phyloP scores from a whole-genome alignment of 64 coral and sea anemone species.

The Pocillopora damicornis region DNA sequence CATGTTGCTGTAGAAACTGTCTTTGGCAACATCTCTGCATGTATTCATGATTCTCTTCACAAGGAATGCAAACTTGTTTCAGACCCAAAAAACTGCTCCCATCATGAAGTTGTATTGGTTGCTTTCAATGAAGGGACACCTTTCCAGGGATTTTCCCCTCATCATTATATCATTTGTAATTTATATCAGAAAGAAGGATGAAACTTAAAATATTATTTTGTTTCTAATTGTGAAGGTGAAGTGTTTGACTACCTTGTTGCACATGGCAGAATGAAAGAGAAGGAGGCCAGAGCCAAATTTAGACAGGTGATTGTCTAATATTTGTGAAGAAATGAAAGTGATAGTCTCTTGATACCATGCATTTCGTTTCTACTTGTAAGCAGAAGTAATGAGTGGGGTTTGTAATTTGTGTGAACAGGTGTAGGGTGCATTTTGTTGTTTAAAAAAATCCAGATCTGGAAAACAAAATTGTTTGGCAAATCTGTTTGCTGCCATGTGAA shows the following conservation, averaged over 20 bases:
- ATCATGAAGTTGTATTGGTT: too few species aligned
- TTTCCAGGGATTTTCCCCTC: too few species aligned
- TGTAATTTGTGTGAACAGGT: too few species aligned
- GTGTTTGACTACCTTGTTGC: conserved; percentile 99
- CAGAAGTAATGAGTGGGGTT: too few species aligned
- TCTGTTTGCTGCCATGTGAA: neutral
- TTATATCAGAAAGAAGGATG: neutral
- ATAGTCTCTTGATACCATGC: neutral
- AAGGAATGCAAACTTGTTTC: too few species aligned
- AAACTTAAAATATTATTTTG: neutral
- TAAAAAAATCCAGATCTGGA: too few species aligned
- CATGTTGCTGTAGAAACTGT: too few species aligned
- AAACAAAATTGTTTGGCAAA: neutral
- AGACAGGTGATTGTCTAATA: conserved; percentile 59
- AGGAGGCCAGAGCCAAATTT: conserved; percentile 97
- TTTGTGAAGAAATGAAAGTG: neutral
- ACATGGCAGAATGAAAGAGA: conserved; percentile 99
- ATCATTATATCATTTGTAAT: neutral
- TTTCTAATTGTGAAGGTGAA: conserved; percentile 52
- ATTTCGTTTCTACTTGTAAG: neutral
- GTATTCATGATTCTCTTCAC: too few species aligned
- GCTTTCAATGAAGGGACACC: too few species aligned
- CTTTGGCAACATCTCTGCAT: too few species aligned
- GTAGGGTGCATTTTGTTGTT: too few species aligned
- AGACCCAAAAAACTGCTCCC: too few species aligned